Evolutionary conservation across 2,113 vertebrate genomes (phyloP).

Genomic region (Poeciliopsis prolifica): DNA sequence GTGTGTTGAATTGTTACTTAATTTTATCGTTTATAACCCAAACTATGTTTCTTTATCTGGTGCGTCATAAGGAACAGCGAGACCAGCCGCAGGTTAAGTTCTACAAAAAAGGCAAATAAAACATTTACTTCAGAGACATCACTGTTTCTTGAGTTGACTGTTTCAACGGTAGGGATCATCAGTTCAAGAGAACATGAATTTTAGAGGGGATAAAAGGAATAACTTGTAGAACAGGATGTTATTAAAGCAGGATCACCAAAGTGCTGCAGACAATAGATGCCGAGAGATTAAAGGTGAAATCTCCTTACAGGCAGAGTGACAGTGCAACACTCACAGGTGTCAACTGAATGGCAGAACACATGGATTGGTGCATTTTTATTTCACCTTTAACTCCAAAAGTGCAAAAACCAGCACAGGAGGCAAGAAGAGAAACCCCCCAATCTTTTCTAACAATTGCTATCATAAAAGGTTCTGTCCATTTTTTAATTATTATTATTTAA

Average conservation of each 20-base stretch:
- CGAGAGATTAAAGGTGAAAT: conserved; percentile 67
- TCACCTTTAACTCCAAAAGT: conserved; percentile 57
- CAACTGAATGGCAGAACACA: conserved; percentile 8
- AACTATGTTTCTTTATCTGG: conserved; percentile 75
- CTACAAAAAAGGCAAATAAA: conserved; percentile 12
- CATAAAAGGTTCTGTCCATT: too few species aligned
- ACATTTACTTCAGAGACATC: not conserved
- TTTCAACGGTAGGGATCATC: conserved; percentile 97
- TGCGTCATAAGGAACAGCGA: conserved; percentile 94
- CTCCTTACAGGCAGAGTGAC: conserved; percentile 23
- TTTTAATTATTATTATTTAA: too few species aligned
- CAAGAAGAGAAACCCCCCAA: conserved; percentile 10
- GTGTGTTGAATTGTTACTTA: not conserved
- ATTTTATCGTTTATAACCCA: not conserved
- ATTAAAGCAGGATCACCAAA: conserved; percentile 49
- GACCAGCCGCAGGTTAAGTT: conserved; percentile 86
- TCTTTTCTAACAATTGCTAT: conserved; percentile 20
- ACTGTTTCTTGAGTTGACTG: conserved; percentile 72
- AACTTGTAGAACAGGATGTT: conserved; percentile 48
- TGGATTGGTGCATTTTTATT: conserved; percentile 22
- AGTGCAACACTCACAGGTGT: conserved; percentile 29
- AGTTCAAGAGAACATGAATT: conserved; percentile 21
- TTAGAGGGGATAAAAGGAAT: conserved; percentile 10
- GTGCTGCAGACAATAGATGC: conserved; percentile 43
- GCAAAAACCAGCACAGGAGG: conserved; percentile 40